Evolutionary conservation across 2,888 invertebrate genomes (phyloP), one percentile per base, ranked within the genome.

Genomic region (Brachyopa scutellaris): DNA sequence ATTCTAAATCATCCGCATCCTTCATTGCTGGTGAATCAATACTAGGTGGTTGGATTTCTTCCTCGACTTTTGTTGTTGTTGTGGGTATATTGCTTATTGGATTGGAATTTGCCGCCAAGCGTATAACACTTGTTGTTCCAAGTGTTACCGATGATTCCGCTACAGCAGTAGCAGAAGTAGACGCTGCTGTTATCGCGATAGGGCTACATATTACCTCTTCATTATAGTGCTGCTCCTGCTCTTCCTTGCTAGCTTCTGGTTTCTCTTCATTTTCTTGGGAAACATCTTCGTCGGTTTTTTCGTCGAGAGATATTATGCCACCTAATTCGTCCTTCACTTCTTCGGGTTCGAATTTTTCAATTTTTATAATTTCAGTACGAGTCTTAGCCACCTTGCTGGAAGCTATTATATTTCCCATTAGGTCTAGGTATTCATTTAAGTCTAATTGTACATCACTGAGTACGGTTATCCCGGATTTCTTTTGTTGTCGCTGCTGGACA

Each of bases 361-460:
- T 87, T 77, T 89, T 89, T 1, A 90, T 87, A 21, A 88, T 51
- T 7, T 89, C 88, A 21, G 78, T 85, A 40, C 88, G 87, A 1
- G 86, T 85, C 2, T 87, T 86, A 5, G 87, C 86, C 49, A 88
- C 88, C 49, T 88, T 89, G 74, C 87, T 89, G 0, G 89, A 89
- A n/a, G 89, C 89, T 69, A 90, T 88, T 70, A 90, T 89, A 66
- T 90, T 90, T 21, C 90, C 90, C 70, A 90, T 88, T 57, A 90
- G 74, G 85, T 90, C 89, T 26, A 90, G 84, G 73, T 89, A 90
- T 85, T 90, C 89, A 61, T 88, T 89, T 82, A 90, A 86, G 84
- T 90, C 89, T n/a, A 90, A 85, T 82, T 90, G 90, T 17, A 90
- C 90, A 86, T 90, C 90, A 72, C 90, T 90, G 26, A 90, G 86